Percentiles rank a stretch among this genome's conserved stretches.
Evolutionary conservation across 1,140 invertebrate species (phyloP).

Genomic region (Drosophila repleta): DNA sequence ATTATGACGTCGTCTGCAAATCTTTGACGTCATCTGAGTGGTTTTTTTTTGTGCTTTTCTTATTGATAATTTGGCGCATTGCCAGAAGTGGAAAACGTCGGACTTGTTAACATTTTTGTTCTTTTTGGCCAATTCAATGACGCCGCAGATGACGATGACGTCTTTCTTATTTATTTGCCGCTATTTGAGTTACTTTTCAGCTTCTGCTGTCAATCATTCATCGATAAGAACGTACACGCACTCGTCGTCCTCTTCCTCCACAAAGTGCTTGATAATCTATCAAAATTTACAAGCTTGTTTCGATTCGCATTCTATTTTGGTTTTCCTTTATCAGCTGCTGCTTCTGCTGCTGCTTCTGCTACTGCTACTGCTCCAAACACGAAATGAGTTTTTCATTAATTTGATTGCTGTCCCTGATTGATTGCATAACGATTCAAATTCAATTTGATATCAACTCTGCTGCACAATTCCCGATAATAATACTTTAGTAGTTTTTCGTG

Average conservation of each 20-base stretch:
- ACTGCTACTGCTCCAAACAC: conserved; percentile 16
- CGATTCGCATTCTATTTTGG: conserved; percentile 7
- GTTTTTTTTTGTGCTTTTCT: neutral
- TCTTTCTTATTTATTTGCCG: neutral
- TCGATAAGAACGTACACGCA: conserved; percentile 15
- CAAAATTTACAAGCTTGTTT: conserved; percentile 38
- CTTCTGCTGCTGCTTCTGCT: neutral
- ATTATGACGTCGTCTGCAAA: conserved; percentile 3
- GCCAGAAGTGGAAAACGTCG: conserved; percentile 3
- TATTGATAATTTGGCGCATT: conserved; percentile 1
- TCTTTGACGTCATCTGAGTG: conserved; percentile 14
- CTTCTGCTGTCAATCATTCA: conserved; percentile 7
- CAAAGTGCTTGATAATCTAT: conserved; percentile 27
- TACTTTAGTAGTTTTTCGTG: neutral
- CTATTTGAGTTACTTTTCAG: too few relatives aligned
- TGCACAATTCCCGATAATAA: neutral
- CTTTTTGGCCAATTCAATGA: neutral
- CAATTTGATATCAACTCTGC: conserved; percentile 10
- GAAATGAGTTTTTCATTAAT: conserved; percentile 47
- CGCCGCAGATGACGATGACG: conserved; percentile 13
- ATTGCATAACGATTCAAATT: conserved; percentile 42
- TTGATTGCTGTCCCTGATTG: conserved; percentile 34
- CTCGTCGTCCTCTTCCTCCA: neutral
- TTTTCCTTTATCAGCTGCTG: conserved; percentile 26
- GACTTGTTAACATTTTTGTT: neutral